Evolutionary conservation across 2,888 invertebrate species (phyloP), one percentile per base, ranked within the genome.

Genomic region (Tenthredo scrophulariae): DNA sequence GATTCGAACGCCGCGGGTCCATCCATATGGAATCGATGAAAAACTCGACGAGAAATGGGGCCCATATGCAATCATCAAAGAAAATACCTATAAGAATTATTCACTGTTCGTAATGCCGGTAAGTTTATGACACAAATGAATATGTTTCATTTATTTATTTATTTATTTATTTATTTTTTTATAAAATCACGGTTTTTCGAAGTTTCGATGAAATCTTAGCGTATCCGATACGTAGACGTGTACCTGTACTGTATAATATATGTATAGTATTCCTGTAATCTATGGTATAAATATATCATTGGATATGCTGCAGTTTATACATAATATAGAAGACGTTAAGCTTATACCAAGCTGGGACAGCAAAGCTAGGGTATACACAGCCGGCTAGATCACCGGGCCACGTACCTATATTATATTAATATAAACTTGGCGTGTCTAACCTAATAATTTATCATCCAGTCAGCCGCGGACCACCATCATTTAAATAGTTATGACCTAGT

Each of bases 401-500:
- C 58, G 80, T 80, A 62, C 62, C 77, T 77, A 74, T 77, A 40
- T 77, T 50, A 88, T 90, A 91, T 92, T 92, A 91, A 91, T 91
- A 90, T 89, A 91, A 92, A 91, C 90, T 91, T 88, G 90, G 90
- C 90, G 90, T 92, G 92, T 92, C 92, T 91, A 90, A 92, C 91
- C 90, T 90, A 91, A 92, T 91, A 91, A 92, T 92, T 92, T 90
- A 90, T 91, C 89, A 87, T 89, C 88, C 88, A 84, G 74, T 85
- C 85, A 50, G 67, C 43, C 46, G 29, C 77, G 65, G 29, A 46
- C 18, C n/a, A 43, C 62, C 46, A 67, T 89, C 89, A 89, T 91
- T 92, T 92, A 92, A 93, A 92, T 90, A 92, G 91, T 92, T 91
- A 91, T 90, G 92, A 92, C 90, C 92, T 90, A 90, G 88, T 90